Conservation (phyloP, 2,797 vertebrate genomes). For the Dryobates pubescens region DNA sequence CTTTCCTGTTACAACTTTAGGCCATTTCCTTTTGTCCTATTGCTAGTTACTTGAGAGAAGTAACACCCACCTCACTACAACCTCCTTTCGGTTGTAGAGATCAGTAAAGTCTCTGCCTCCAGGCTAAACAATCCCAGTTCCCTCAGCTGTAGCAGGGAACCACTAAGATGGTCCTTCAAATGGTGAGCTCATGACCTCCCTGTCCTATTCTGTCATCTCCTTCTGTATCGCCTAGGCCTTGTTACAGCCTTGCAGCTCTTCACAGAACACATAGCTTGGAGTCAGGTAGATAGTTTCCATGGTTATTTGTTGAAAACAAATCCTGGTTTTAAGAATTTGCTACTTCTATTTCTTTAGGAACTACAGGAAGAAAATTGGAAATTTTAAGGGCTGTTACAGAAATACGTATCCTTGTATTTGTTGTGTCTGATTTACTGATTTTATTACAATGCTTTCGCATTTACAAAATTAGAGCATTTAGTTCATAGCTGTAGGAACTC, state of each 20-base stretch:
- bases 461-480: not conserved
- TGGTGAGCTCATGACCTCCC: not conserved
- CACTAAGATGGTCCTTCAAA: not conserved
- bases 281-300: not conserved
- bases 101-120: too few species aligned
- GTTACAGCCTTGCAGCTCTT: not conserved
- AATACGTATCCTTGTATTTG: slow-evolving; percentile 91
- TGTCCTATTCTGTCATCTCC: not conserved
- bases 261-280: not conserved
- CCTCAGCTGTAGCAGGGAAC: not conserved
- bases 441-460: not conserved
- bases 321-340: not conserved
- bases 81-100: too few species aligned
- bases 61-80: too few species aligned
- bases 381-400: slow-evolving; percentile 90
- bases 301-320: not conserved
- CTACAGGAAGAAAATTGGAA: slow-evolving; percentile 71
- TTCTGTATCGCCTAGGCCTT: not conserved
- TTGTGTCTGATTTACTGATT: not conserved
- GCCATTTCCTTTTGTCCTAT: too few species aligned
- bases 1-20: too few species aligned
- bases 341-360: slow-evolving; percentile 75
- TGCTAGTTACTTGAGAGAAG: too few species aligned
- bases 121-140: too few species aligned
- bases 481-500: not conserved